A percentile compares a stretch with the other conserved stretches of the same genome.
Conservation (phyloP, 1,140 invertebrate species). For the Temnothorax nylanderi region DNA sequence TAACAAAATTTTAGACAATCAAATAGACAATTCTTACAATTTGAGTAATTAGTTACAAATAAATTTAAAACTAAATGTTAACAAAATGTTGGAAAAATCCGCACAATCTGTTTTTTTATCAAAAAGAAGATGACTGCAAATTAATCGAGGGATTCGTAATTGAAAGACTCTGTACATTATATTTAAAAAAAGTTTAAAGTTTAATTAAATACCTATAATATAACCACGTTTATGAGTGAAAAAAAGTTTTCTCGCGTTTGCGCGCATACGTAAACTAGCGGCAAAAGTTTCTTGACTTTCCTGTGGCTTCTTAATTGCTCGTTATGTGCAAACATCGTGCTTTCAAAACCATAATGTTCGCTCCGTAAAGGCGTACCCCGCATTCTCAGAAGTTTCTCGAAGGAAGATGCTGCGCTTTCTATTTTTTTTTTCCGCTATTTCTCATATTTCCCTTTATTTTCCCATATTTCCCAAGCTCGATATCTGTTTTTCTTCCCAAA, state of each 20-base stretch:
- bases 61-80: neutral
- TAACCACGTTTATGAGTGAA: neutral
- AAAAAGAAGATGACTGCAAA: neutral
- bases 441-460: neutral
- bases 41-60: neutral
- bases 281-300: slow-evolving; percentile 43
- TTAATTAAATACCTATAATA: slow-evolving; percentile 22
- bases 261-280: slow-evolving; percentile 16
- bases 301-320: slow-evolving; percentile 44
- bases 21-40: neutral
- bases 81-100: neutral
- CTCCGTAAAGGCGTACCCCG: neutral
- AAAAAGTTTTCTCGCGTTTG: slow-evolving; percentile 24
- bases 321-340: slow-evolving; percentile 52
- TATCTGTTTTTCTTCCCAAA: neutral
- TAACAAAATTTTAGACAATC: neutral
- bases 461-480: neutral
- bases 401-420: slow-evolving; percentile 20
- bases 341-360: slow-evolving; percentile 30
- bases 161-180: neutral
- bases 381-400: slow-evolving; percentile 11
- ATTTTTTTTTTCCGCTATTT: neutral
- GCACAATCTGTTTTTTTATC: neutral
- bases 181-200: neutral
- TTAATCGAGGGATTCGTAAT: neutral